phyloP scores from a whole-genome alignment of 2,888 invertebrate species.

The Byasa hedistus region DNA sequence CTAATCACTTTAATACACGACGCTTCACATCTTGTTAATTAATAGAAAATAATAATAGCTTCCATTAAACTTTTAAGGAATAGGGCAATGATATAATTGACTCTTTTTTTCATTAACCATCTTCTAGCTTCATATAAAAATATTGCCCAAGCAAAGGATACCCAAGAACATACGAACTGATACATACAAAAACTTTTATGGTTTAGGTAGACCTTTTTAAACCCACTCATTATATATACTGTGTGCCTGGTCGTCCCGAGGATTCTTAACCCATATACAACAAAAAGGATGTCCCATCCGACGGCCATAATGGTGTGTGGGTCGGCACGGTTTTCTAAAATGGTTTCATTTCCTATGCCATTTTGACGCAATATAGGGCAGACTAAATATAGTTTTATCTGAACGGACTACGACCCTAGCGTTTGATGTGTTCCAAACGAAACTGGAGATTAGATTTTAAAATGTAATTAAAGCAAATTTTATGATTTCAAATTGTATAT shows the following conservation, averaged over 20 bases:
- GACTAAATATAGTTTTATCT: constrained; percentile 25
- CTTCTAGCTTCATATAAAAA: no score
- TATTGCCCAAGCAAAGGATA: no score
- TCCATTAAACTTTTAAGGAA: no score
- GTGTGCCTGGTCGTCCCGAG: not conserved
- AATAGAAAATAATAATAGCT: no score
- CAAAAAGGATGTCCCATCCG: constrained; percentile 21
- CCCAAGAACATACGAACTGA: no score
- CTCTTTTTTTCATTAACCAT: no score
- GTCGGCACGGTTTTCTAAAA: constrained; percentile 21
- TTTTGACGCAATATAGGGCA: constrained; percentile 25
- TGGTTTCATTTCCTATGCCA: constrained; percentile 22
- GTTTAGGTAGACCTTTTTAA: not conserved
- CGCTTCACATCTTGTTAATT: no score
- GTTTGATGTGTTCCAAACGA: not conserved
- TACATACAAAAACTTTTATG: no score
- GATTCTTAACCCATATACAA: constrained; percentile 2
- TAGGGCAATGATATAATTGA: no score
- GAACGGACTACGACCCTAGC: constrained; percentile 22
- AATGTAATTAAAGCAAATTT: not conserved
- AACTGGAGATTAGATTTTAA: not conserved
- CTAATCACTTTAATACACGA: no score
- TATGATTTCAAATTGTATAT: no score
- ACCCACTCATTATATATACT: not conserved
- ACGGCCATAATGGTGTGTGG: constrained; percentile 3